Conservation (phyloP, 2,113 vertebrate species). For the Parus major region DNA sequence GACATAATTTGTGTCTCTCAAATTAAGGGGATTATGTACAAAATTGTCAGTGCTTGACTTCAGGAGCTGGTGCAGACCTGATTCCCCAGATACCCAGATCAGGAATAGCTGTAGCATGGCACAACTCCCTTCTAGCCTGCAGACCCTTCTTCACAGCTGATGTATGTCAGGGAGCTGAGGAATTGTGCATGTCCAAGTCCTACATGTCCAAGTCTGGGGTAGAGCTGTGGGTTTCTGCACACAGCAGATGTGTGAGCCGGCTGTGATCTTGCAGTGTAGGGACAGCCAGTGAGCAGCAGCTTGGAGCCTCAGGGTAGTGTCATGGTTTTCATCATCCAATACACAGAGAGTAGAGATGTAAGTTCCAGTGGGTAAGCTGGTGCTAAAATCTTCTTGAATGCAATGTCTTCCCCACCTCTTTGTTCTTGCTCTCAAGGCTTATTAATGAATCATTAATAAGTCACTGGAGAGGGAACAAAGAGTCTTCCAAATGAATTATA, state of each 20-base stretch:
- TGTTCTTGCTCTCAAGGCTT: neutral
- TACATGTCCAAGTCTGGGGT: neutral
- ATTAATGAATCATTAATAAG: conserved; percentile 41
- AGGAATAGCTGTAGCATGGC: neutral
- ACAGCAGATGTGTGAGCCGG: accelerated
- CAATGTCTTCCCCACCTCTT: neutral
- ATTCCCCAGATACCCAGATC: neutral
- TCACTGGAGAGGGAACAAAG: conserved; percentile 7
- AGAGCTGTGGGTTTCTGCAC: neutral
- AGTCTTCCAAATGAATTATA: conserved; percentile 37
- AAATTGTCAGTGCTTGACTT: neutral
- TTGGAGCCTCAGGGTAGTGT: neutral
- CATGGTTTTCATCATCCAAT: neutral
- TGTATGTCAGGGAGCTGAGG: neutral
- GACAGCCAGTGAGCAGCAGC: neutral
- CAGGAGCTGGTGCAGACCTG: neutral
- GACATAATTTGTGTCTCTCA: neutral
- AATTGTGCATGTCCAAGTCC: neutral
- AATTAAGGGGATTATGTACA: neutral
- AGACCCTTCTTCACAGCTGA: neutral
- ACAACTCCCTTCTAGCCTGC: accelerated
- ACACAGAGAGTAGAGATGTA: neutral
- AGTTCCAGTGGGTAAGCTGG: neutral
- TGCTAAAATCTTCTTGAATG: neutral
- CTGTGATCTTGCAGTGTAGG: neutral